Evolutionary conservation across 2,797 vertebrate genomes (phyloP).

Genomic region (Sus cebifrons): DNA sequence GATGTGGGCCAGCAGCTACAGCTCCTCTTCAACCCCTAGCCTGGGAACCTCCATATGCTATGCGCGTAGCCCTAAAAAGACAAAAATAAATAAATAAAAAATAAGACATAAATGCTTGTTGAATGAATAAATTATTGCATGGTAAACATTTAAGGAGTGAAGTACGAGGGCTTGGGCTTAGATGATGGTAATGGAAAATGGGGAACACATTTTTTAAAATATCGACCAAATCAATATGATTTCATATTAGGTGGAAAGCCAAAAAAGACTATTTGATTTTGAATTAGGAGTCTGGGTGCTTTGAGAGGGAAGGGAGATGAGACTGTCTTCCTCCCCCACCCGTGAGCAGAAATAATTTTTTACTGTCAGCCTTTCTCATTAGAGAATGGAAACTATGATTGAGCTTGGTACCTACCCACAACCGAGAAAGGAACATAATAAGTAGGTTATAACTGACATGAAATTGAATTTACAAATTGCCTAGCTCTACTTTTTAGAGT

Average conservation of each 20-base stretch:
- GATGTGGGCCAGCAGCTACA: too few species aligned
- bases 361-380: conserved; percentile 33
- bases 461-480: conserved; percentile 59
- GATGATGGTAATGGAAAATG: neutral
- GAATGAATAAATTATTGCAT: neutral
- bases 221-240: conserved; percentile 3
- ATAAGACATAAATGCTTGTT: conserved; percentile 4
- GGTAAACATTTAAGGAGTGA: conserved; percentile 2
- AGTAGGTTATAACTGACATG: conserved; percentile 19
- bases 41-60: too few species aligned
- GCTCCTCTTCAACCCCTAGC: too few species aligned
- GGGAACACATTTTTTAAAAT: neutral
- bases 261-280: neutral
- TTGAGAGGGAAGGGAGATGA: neutral
- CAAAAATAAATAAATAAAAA: too few species aligned
- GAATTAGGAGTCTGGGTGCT: neutral
- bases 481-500: neutral
- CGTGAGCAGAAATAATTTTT: neutral
- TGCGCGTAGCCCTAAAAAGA: too few species aligned
- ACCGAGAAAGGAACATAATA: neutral
- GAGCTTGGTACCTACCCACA: neutral
- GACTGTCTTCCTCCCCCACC: neutral
- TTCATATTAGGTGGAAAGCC: conserved; percentile 12
- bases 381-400: neutral
- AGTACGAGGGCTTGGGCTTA: neutral